Evolutionary conservation across 2,888 invertebrate genomes (phyloP).

Genomic region (Andricus curvator): DNA sequence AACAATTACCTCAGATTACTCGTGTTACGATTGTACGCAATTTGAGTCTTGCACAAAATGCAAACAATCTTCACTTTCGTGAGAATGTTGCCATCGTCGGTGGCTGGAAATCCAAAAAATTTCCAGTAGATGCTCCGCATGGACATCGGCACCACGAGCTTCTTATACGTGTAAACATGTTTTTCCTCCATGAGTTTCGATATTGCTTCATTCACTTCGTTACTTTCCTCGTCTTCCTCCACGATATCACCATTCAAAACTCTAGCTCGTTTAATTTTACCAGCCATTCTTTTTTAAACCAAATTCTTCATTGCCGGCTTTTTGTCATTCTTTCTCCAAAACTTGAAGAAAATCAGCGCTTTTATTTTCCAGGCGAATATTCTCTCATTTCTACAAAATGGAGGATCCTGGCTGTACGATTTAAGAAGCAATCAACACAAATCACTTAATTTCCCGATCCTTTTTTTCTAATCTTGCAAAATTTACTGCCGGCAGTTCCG

Average conservation of each 20-base stretch:
- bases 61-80: conserved; percentile 79
- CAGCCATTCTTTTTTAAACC: conserved; percentile 45
- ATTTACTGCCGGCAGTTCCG: conserved; percentile 65
- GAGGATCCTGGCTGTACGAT: conserved; percentile 43
- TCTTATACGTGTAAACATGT: conserved; percentile 77
- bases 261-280: conserved; percentile 55
- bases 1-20: conserved; percentile 73
- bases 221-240: conserved; percentile 52
- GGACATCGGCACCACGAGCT: conserved; percentile 79
- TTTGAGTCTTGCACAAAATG: conserved; percentile 79
- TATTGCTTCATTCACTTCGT: conserved; percentile 67
- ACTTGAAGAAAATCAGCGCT: not conserved
- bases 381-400: conserved; percentile 50
- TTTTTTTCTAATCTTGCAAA: conserved; percentile 51
- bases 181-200: conserved; percentile 76
- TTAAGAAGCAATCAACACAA: conserved; percentile 9
- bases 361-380: not conserved
- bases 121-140: conserved; percentile 80
- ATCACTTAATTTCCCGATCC: not conserved
- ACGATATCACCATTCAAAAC: conserved; percentile 40
- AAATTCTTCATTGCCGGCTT: not conserved
- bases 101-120: conserved; percentile 80
- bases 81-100: conserved; percentile 77
- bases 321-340: not conserved
- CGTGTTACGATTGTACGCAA: conserved; percentile 79